These are phyloP conservation scores for Tyrannus savana DNA, from an alignment of 2,113 vertebrate species.

Conservation along the genomic window DNA sequence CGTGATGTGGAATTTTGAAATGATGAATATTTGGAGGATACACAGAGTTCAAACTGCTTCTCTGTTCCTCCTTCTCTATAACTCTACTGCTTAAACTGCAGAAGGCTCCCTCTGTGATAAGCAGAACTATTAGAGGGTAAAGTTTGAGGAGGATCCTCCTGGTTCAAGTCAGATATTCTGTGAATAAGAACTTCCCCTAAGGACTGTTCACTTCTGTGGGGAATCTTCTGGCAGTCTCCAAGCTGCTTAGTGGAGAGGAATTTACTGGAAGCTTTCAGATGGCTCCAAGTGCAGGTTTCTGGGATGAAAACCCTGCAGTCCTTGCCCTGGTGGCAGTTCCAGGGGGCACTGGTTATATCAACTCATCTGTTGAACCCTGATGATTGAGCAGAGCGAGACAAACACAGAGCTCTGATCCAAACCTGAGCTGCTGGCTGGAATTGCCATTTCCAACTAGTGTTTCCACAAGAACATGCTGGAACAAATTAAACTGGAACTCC, in stretches of 20 bases:
- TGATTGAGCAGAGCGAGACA: not conserved
- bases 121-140: not conserved
- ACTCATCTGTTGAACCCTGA: not conserved
- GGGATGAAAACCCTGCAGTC: not conserved
- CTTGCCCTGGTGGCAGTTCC: fast-evolving
- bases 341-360: not conserved
- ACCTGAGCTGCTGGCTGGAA: not conserved
- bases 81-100: not conserved
- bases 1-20: not conserved
- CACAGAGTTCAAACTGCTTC: not conserved
- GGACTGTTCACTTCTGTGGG: not conserved
- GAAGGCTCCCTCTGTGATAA: not conserved
- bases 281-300: not conserved
- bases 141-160: not conserved
- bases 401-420: not conserved
- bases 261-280: not conserved
- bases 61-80: not conserved
- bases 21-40: not conserved
- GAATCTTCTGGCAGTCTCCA: not conserved
- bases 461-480: not conserved
- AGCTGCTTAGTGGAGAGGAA: not conserved
- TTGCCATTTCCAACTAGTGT: not conserved
- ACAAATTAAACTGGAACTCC: not conserved
- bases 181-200: not conserved
- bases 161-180: not conserved